Base-by-base conservation (phyloP, 2,888 invertebrate species). In the Carabus problematicus region DNA sequence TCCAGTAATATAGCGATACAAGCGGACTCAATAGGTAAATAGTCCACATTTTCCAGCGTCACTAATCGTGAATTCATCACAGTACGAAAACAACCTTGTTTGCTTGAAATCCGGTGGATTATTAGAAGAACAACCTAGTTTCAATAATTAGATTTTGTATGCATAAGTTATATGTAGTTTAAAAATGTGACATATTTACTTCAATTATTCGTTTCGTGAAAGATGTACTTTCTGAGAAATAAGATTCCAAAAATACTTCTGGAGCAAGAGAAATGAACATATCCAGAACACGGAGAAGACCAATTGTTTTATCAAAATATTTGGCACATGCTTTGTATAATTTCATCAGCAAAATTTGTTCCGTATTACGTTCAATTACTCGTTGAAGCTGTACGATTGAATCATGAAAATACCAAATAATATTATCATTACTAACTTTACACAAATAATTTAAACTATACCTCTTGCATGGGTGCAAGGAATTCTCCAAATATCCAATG, bases 401-500 rank as follows among this genome's bases (percentile, higher is more conserved):
- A 91, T 88, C 85, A 12, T 49, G 3, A 29, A 62, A 58, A n/a
- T 42, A 43, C 7, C 6, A 8, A 8, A 18, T 19, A 12, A 8
- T 12, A 9, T 49, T 47, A 14, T 40, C 11, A 18, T 19, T 19
- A 16, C 7, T 12, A 45, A 14, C 6, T 2, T 29, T 29, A 29
- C 29, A 45, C 1, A 45, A 45, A 12, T 49, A 49, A 49, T 12
- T 12, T 12, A 8, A 3, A 29, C 2, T 45, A 66, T 76, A 89
- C 89, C 85, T 94, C 93, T 79, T 94, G 94, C 77, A 94, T 85
- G 85, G 93, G 88, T 19, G 92, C 89, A 72, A 94, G 91, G 77
- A 94, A 94, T 77, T 94, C 94, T 0, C 94, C 94, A 78, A 94
- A 94, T 0, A 93, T 91, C 94, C 94, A 94, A 81, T 94, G 94